These are phyloP conservation scores for Jacana jacana DNA, from an alignment of 2,113 vertebrate genomes.

Conservation along the genomic window DNA sequence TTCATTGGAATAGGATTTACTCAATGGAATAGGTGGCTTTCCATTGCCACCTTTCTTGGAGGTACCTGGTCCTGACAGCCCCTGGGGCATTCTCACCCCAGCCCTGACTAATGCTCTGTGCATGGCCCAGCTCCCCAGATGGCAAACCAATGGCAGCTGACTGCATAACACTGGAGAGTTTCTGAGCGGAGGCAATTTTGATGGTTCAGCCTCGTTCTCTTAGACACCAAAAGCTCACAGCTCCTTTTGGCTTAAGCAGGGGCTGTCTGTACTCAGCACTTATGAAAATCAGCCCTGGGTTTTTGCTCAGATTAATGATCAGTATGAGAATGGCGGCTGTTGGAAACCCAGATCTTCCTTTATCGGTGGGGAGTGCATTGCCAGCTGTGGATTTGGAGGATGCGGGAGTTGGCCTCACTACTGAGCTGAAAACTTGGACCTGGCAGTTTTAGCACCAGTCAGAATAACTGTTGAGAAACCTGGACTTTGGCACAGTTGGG, in stretches of 20 bases:
- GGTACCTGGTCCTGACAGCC: background rate
- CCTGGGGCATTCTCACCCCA: background rate
- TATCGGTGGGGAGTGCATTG: background rate
- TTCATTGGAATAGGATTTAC: background rate
- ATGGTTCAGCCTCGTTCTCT: background rate
- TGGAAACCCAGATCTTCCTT: slow-evolving; percentile 15
- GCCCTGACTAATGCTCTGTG: accelerated
- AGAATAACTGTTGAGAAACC: background rate
- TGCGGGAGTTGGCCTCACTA: accelerated
- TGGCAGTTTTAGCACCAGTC: background rate
- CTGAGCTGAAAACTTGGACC: background rate
- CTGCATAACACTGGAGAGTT: background rate
- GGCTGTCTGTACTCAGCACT: slow-evolving; percentile 56
- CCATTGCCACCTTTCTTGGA: background rate
- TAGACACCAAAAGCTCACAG: background rate
- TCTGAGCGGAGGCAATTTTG: slow-evolving; percentile 9
- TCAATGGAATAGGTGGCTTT: background rate
- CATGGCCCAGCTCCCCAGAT: background rate
- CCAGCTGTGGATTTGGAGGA: background rate
- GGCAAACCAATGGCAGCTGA: background rate
- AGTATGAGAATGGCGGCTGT: background rate
- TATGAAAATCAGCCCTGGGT: slow-evolving; percentile 49
- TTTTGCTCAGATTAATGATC: background rate
- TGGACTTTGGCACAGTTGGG: background rate
- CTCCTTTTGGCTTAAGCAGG: slow-evolving; percentile 19